These are phyloP conservation scores for Adelges cooleyi DNA, from an alignment of 1,140 invertebrate genomes.

Conservation along the genomic window DNA sequence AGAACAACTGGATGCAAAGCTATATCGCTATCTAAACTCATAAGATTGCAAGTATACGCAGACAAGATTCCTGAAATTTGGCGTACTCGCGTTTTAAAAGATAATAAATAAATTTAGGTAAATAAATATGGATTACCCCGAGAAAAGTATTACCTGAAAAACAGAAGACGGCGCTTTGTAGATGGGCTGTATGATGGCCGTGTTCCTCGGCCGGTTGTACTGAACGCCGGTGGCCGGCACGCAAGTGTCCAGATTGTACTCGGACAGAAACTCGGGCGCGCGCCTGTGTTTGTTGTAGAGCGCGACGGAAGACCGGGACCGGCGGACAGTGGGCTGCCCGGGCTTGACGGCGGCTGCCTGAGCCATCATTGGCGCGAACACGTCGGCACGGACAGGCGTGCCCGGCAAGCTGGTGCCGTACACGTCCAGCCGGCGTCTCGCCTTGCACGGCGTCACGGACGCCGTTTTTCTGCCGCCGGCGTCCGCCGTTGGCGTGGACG, in stretches of 20 bases:
- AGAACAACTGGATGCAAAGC: neutral
- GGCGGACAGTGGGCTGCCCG: neutral
- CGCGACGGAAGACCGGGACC: conserved; percentile 13
- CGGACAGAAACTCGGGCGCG: conserved; percentile 7
- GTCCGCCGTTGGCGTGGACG: neutral
- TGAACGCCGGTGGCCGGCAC: conserved; percentile 9
- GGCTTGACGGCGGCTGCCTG: neutral
- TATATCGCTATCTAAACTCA: neutral
- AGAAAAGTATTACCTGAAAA: neutral
- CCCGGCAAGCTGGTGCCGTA: neutral
- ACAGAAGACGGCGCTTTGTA: conserved; percentile 22
- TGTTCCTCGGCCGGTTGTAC: conserved; percentile 19
- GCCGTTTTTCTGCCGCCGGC: neutral
- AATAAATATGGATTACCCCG: too few species aligned
- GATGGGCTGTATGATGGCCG: conserved; percentile 30
- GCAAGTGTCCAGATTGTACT: conserved; percentile 15
- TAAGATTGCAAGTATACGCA: too few species aligned
- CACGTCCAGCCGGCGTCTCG: conserved; percentile 21
- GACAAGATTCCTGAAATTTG: too few species aligned
- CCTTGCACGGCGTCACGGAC: conserved; percentile 11
- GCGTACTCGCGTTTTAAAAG: too few species aligned
- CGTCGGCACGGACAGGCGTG: neutral
- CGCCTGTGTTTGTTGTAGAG: conserved; percentile 8
- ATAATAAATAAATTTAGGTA: too few species aligned
- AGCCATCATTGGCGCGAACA: conserved; percentile 30